Percentiles rank a stretch among this genome's conserved stretches.
Conservation (phyloP, 1,140 invertebrate species). For the Nasonia vitripennis region DNA sequence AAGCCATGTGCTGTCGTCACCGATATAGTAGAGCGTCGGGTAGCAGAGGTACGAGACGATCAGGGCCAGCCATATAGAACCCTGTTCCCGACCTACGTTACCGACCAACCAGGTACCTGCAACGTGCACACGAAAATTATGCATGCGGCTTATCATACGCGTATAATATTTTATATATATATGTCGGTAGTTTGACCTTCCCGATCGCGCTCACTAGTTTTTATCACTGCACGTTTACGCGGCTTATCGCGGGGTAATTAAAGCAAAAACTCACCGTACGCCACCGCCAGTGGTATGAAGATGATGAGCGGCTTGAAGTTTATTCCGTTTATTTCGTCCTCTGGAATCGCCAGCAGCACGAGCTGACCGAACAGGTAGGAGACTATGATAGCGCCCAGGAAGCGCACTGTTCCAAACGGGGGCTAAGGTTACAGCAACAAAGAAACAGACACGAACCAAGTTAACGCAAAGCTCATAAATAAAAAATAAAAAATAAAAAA, state of each 20-base stretch:
- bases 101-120: slow-evolving; percentile 85
- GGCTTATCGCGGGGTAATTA: neutral
- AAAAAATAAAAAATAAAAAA: slow-evolving; percentile 28
- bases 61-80: slow-evolving; percentile 81
- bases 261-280: slow-evolving; percentile 80
- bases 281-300: slow-evolving; percentile 83
- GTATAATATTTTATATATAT: neutral
- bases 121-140: neutral
- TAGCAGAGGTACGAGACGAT: slow-evolving; percentile 82
- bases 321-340: slow-evolving; percentile 82
- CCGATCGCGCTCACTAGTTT: neutral
- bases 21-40: slow-evolving; percentile 80
- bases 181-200: neutral
- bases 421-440: slow-evolving; percentile 76
- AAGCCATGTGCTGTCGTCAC: slow-evolving; percentile 82
- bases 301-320: slow-evolving; percentile 83
- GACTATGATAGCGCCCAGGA: slow-evolving; percentile 85
- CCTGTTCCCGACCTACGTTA: slow-evolving; percentile 89
- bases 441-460: too few relatives aligned
- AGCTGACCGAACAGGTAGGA: slow-evolving; percentile 88
- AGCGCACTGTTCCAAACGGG: slow-evolving; percentile 85
- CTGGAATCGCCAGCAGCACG: slow-evolving; percentile 84
- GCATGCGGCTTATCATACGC: neutral
- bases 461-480: too few relatives aligned
- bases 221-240: neutral